phyloP scores from a whole-genome alignment of 2,888 invertebrate genomes.

The Lithophane ornitopus region DNA sequence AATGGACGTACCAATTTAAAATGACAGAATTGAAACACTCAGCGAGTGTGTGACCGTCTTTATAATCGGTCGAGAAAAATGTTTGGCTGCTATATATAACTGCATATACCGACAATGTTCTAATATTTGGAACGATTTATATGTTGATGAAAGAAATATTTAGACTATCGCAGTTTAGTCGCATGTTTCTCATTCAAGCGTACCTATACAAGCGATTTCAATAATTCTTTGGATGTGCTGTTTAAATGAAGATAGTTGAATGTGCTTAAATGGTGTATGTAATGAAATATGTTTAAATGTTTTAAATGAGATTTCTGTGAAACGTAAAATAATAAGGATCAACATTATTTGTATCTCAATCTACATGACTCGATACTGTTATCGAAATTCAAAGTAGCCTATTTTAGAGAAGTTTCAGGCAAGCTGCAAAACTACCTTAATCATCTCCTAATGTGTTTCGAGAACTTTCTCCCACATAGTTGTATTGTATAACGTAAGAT shows the following conservation, averaged over 20 bases:
- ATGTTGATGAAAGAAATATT: conserved; percentile 59
- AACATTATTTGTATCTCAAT: neutral
- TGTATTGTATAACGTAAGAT: neutral
- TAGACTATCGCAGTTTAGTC: conserved; percentile 35
- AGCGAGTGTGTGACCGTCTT: conserved; percentile 9
- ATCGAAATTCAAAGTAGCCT: neutral
- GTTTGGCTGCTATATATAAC: conserved; percentile 51
- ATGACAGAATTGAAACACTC: conserved; percentile 30
- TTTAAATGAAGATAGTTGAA: conserved; percentile 36
- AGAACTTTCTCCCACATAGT: too few species aligned
- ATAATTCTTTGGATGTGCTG: conserved; percentile 30
- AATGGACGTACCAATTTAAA: conserved; percentile 28
- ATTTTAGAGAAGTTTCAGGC: neutral
- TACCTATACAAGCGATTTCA: conserved; percentile 38
- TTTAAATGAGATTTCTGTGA: neutral
- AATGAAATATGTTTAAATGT: neutral
- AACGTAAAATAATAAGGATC: neutral
- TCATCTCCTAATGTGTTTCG: neutral
- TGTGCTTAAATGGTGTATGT: neutral
- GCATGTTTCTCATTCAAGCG: conserved; percentile 47
- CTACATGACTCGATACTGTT: neutral
- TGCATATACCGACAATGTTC: conserved; percentile 28
- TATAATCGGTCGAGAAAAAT: conserved; percentile 39
- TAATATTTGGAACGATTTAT: conserved; percentile 54
- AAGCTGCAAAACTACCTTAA: neutral